Base-by-base conservation (phyloP, 1,140 invertebrate species). In the Drosophila lacertosa region DNA sequence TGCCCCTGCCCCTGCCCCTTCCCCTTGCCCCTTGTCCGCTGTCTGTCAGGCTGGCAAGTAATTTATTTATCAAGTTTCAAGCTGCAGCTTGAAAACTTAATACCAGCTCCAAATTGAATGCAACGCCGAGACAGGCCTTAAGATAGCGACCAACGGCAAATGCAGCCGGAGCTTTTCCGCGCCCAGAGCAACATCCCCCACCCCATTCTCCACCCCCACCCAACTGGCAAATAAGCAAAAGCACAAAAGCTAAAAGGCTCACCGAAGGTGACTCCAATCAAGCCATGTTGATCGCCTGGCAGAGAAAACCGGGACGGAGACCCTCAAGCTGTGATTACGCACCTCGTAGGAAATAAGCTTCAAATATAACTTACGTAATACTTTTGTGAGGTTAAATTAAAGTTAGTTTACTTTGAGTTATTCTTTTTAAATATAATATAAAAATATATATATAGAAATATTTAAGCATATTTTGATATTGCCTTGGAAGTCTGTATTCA, bases 11-110 rank as follows among this genome's bases (percentile, higher is more conserved):
- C 10, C 0, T 4, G 2, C 10, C 32, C 32, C 33, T 9, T 29
- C 7, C 6, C 26, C 26, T 7, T 29, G 1, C n/a, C 33, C 4
- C 4, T 5, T 4, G 51, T 40, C n/a, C 11, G 22, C 40, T 24
- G 35, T 37, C 59, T 66, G 74, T 45, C 60, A 35, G 70, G 39
- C 53, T 68, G 59, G 77, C 59, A 67, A 88, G 82, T 88, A 88
- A 88, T 88, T 88, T 88, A 88, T 88, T 88, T 88, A 88, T 88
- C 82, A 88, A 88, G 82, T 88, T 88, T 88, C 82, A 82, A 88
- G 81, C 82, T 74, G 67, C 57, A 82, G 74, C 82, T 75, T 82
- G 83, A 88, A 88, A 88, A 88, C 83, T 88, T 88, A 88, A 88
- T 89, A 82, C 83, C 83, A 66, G 67, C 66, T 71, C 83, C 60